Evolutionary conservation across 2,888 invertebrate genomes (phyloP).

Genomic region (Carpatolechia fugitivella): DNA sequence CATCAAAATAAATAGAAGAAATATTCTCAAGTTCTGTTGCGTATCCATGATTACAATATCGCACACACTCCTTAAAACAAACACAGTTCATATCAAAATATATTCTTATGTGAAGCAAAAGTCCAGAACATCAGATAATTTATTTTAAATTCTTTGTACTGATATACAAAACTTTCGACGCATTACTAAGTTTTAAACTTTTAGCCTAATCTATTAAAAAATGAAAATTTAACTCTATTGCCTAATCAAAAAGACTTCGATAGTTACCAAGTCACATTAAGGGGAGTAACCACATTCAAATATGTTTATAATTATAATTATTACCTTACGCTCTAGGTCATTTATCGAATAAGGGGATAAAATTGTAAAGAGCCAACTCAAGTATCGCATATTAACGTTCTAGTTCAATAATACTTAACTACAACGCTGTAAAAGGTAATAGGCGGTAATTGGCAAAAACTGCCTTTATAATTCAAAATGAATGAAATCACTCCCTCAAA

Average conservation of each 20-base stretch:
- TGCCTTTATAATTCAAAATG: neutral
- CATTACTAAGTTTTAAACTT: conserved; percentile 53
- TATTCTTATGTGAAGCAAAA: conserved; percentile 57
- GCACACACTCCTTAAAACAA: conserved; percentile 45
- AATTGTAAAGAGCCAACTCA: neutral
- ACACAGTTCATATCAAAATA: conserved; percentile 68
- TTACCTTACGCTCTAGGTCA: neutral
- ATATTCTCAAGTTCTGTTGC: conserved; percentile 32
- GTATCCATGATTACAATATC: conserved; percentile 23
- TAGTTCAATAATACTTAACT: neutral
- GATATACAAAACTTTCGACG: conserved; percentile 66
- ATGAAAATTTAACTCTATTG: conserved; percentile 49
- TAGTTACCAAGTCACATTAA: conserved; percentile 20
- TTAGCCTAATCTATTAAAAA: conserved; percentile 59
- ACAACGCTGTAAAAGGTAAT: neutral
- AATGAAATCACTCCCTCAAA: conserved; percentile 27
- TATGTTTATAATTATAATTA: neutral
- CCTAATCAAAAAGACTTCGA: conserved; percentile 46
- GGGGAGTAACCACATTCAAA: conserved; percentile 37
- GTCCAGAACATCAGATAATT: conserved; percentile 39
- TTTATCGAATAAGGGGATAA: neutral
- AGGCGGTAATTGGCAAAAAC: conserved; percentile 2
- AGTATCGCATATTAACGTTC: too few species aligned
- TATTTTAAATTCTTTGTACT: conserved; percentile 68
- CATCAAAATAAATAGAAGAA: conserved; percentile 27